phyloP scores from a whole-genome alignment of 2,113 vertebrate species.

The Lophochroa leadbeateri region DNA sequence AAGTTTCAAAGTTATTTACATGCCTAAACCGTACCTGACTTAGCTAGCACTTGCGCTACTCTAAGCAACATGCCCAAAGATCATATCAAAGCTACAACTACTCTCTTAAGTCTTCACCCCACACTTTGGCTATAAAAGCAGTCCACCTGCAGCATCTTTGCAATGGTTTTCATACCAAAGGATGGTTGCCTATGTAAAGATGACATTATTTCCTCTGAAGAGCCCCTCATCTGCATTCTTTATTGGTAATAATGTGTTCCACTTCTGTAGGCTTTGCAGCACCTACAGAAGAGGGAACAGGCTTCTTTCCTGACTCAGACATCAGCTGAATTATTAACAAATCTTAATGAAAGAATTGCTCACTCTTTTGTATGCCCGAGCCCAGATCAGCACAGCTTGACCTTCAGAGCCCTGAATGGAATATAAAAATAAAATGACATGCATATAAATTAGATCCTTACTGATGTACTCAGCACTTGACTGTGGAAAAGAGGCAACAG shows the following conservation, averaged over 20 bases:
- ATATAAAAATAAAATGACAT: slow-evolving; percentile 9
- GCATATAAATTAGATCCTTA: slow-evolving; percentile 63
- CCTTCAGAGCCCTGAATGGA: slow-evolving; percentile 37
- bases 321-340: slow-evolving; percentile 60
- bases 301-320: background rate
- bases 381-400: background rate
- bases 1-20: background rate
- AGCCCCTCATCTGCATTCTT: background rate
- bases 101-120: background rate
- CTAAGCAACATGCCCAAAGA: background rate
- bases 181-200: background rate
- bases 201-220: background rate
- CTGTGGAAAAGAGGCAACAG: background rate
- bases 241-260: background rate
- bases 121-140: background rate
- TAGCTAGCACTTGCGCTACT: background rate
- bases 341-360: slow-evolving; percentile 22
- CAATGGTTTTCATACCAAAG: background rate
- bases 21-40: rapidly evolving
- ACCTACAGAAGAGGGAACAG: background rate
- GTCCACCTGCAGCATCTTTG: background rate
- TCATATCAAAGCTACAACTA: background rate
- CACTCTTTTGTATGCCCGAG: background rate
- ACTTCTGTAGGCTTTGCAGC: background rate
- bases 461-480: background rate